Evolutionary conservation across 2,888 invertebrate genomes (phyloP).

Genomic region (Limenitis camilla): DNA sequence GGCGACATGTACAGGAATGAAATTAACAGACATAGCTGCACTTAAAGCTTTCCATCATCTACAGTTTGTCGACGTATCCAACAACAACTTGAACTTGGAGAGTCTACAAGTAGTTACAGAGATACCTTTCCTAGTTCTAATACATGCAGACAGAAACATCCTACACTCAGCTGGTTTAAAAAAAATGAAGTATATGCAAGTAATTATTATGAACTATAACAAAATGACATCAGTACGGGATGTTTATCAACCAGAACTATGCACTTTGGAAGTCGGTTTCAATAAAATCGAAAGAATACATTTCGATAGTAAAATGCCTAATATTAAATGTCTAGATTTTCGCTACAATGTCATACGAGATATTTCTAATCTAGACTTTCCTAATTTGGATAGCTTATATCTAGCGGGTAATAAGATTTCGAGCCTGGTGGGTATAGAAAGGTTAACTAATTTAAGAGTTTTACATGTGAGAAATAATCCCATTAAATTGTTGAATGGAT

Average conservation of each 20-base stretch:
- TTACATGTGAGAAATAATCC: constrained; percentile 83
- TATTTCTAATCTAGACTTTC: constrained; percentile 60
- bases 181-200: constrained; percentile 75
- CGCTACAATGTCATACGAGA: constrained; percentile 66
- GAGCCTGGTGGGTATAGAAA: constrained; percentile 75
- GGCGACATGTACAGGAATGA: constrained; percentile 62
- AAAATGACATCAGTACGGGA: constrained; percentile 64
- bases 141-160: constrained; percentile 74
- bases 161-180: constrained; percentile 63
- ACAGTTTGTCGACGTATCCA: constrained; percentile 73
- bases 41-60: constrained; percentile 70
- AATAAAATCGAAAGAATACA: constrained; percentile 52
- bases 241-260: constrained; percentile 70
- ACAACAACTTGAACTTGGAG: constrained; percentile 64
- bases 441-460: constrained; percentile 76
- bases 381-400: constrained; percentile 80
- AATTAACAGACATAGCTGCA: constrained; percentile 67
- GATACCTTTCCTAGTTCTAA: constrained; percentile 70
- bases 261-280: constrained; percentile 71
- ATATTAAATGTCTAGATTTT: constrained; percentile 71
- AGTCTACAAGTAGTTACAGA: constrained; percentile 62
- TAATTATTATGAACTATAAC: constrained; percentile 72
- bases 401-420: constrained; percentile 83
- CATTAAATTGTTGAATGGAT: constrained; percentile 69
- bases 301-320: constrained; percentile 45